Conservation (phyloP, 1,140 invertebrate genomes). For the Nixonia krombeini region DNA sequence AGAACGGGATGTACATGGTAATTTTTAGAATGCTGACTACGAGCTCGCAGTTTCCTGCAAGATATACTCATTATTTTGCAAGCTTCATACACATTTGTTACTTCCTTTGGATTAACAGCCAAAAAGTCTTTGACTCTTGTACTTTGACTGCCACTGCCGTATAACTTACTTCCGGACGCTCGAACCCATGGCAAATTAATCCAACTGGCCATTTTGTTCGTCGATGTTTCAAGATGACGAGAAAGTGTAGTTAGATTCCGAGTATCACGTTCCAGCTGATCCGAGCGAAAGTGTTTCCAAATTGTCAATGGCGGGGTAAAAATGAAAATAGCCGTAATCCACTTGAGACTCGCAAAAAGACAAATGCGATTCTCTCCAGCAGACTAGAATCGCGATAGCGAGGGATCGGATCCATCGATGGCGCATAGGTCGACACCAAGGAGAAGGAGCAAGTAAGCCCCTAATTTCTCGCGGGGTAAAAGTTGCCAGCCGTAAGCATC, state of each 20-base stretch:
- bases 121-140: too few relatives aligned
- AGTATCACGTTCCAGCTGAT: conserved; percentile 7
- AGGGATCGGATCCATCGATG: conserved; percentile 27
- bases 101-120: not conserved
- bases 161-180: too few relatives aligned
- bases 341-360: conserved; percentile 40
- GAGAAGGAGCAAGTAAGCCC: conserved; percentile 63
- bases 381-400: conserved; percentile 21
- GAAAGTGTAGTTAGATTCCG: not conserved
- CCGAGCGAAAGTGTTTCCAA: conserved; percentile 37
- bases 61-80: not conserved
- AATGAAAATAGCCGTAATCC: conserved; percentile 45
- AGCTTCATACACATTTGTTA: not conserved
- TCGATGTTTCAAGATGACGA: not conserved
- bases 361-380: conserved; percentile 26
- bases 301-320: conserved; percentile 33
- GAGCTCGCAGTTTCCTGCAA: too few relatives aligned
- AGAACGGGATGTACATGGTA: too few relatives aligned
- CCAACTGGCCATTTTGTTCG: too few relatives aligned
- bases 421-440: conserved; percentile 13
- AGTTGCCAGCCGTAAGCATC: conserved; percentile 68
- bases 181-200: too few relatives aligned
- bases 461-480: conserved; percentile 70
- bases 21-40: too few relatives aligned
- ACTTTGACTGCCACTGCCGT: too few relatives aligned